Percentiles rank a stretch among this genome's conserved stretches.
Conservation (phyloP, 2,113 vertebrate genomes). For the Peromyscus maniculatus region DNA sequence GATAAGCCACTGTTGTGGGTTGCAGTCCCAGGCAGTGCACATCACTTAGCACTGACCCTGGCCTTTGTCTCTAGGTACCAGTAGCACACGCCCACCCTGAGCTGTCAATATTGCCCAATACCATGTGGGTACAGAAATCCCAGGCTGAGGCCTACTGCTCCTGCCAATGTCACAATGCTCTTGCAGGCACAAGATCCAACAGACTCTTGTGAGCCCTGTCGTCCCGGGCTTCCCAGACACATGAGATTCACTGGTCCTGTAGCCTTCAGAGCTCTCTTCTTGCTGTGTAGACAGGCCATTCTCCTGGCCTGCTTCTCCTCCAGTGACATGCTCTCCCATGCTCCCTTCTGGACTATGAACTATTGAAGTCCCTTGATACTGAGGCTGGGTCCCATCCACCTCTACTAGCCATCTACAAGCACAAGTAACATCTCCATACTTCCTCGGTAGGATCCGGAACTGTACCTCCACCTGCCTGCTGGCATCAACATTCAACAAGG, state of each 20-base stretch:
- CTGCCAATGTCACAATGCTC: background rate
- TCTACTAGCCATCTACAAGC: background rate
- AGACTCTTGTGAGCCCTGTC: background rate
- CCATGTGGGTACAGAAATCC: background rate
- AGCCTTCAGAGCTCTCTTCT: background rate
- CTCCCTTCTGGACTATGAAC: background rate
- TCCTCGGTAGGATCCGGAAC: background rate
- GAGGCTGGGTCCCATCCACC: background rate
- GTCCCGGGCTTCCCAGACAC: background rate
- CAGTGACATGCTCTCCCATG: background rate
- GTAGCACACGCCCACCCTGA: background rate
- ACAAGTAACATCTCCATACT: background rate
- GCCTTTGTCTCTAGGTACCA: background rate
- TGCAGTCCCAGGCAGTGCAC: too few relatives aligned
- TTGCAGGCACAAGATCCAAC: background rate
- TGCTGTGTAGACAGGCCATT: background rate
- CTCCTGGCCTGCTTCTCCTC: background rate
- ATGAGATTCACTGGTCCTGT: fast-evolving
- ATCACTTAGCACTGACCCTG: background rate
- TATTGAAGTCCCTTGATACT: background rate
- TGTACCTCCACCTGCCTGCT: background rate
- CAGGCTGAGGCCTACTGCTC: background rate
- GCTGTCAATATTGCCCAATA: background rate
- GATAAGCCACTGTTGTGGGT: background rate
- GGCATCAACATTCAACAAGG: background rate